Conservation (phyloP, 2,888 invertebrate genomes). For the Atethmia centrago region DNA sequence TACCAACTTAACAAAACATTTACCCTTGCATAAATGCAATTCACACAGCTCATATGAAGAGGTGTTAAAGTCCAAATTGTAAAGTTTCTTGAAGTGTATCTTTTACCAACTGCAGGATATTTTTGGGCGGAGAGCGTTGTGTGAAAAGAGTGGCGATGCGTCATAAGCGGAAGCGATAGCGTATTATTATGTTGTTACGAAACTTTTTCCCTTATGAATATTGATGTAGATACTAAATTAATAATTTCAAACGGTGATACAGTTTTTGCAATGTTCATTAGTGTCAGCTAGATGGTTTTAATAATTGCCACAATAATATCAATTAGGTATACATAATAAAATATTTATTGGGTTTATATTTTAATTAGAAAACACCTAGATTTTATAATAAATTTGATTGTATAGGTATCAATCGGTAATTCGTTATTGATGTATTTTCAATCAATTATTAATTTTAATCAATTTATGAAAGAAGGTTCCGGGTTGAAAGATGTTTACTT, state of each 20-base stretch:
- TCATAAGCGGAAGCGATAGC: conserved; percentile 70
- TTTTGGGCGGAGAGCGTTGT: conserved; percentile 67
- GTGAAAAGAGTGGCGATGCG: conserved; percentile 60
- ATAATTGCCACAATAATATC: conserved; percentile 56
- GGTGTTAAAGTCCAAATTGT: conserved; percentile 64
- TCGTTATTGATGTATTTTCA: conserved; percentile 47
- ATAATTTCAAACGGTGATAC: conserved; percentile 47
- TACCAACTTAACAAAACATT: conserved; percentile 68
- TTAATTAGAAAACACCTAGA: conserved; percentile 50
- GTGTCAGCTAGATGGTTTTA: conserved; percentile 52
- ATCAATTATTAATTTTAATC: conserved; percentile 50
- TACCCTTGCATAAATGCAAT: conserved; percentile 18
- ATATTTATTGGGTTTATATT: conserved; percentile 45
- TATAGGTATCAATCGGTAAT: conserved; percentile 29
- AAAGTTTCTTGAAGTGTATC: conserved; percentile 50
- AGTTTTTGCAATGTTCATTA: conserved; percentile 62
- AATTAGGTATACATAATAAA: conserved; percentile 50
- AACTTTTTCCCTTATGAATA: conserved; percentile 48
- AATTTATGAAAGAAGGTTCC: conserved; percentile 47
- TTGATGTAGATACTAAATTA: conserved; percentile 24
- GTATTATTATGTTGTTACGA: conserved; percentile 40
- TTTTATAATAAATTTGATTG: conserved; percentile 51
- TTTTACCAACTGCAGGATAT: conserved; percentile 65
- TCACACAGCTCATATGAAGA: conserved; percentile 44
- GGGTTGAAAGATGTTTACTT: conserved; percentile 36